Evolutionary conservation across 53 echinoderm and acorn worm genomes (phyloP).

Genomic region (Hippasteria phrygiana): DNA sequence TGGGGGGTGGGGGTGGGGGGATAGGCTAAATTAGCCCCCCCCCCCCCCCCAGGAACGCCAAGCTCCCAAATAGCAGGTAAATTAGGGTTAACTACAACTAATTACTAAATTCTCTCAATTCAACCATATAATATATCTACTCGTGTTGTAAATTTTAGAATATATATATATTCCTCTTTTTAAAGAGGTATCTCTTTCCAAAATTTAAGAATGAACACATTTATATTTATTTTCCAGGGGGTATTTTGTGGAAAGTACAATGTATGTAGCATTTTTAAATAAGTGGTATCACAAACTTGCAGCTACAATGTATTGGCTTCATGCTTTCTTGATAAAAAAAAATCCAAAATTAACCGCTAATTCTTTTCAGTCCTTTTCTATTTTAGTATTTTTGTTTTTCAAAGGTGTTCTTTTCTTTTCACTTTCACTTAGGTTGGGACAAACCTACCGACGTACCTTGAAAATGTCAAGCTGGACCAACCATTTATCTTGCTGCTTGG

Average conservation of each 20-base stretch:
- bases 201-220: constrained; percentile 1
- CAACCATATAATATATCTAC: no score
- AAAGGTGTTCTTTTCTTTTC: constrained; percentile 32
- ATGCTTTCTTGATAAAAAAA: constrained; percentile 32
- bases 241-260: constrained; percentile 7
- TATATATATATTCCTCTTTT: neutral
- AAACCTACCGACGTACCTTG: constrained; percentile 62
- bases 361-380: constrained; percentile 25
- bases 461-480: constrained; percentile 34
- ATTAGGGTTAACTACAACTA: no score
- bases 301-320: constrained; percentile 30
- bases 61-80: no score
- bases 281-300: constrained; percentile 9
- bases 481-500: constrained; percentile 53
- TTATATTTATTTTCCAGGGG: constrained; percentile 16
- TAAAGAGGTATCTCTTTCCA: neutral
- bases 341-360: constrained; percentile 25
- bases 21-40: neutral
- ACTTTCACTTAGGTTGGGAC: constrained; percentile 51
- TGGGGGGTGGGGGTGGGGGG: no score
- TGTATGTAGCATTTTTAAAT: constrained; percentile 11
- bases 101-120: no score
- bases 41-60: neutral
- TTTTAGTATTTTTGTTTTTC: constrained; percentile 16
- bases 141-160: neutral